Evolutionary conservation across 2,797 vertebrate genomes (phyloP).

Genomic region (Steatocranus sp.): DNA sequence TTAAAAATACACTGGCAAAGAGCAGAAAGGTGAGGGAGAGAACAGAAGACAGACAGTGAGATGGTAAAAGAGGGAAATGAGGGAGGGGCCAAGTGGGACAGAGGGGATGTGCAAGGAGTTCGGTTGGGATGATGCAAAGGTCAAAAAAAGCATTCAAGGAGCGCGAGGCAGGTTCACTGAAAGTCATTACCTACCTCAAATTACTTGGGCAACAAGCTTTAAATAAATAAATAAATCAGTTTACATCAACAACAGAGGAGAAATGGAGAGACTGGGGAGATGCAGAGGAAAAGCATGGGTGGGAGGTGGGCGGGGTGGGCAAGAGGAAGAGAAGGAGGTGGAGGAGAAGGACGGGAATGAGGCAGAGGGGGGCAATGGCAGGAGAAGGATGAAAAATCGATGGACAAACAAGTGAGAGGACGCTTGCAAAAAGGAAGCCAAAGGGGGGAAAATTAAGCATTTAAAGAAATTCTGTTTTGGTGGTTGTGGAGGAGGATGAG

Average conservation of each 20-base stretch:
- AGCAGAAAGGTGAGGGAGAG: constrained; percentile 7
- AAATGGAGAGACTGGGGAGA: constrained; percentile 40
- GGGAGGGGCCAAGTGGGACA: constrained; percentile 47
- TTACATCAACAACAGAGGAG: constrained; percentile 54
- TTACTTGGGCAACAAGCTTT: constrained; percentile 90
- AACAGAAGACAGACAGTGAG: constrained; percentile 10
- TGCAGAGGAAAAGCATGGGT: constrained; percentile 26
- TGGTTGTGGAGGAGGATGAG: constrained; percentile 44
- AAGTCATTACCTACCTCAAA: constrained; percentile 94
- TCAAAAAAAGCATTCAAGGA: constrained; percentile 77
- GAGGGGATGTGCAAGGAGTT: constrained; percentile 44
- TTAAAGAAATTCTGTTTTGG: constrained; percentile 73
- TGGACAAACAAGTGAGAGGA: constrained; percentile 75
- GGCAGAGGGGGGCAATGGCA: constrained; percentile 38
- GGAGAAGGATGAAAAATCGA: constrained; percentile 75
- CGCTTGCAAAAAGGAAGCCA: constrained; percentile 62
- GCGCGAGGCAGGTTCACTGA: constrained; percentile 87
- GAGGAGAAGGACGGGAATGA: background rate
- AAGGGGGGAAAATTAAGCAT: constrained; percentile 72
- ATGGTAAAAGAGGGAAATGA: constrained; percentile 8
- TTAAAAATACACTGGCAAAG: constrained; percentile 60
- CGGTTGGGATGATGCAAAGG: constrained; percentile 51
- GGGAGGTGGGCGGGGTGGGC: background rate
- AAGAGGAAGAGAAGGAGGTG: background rate
- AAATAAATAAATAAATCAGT: constrained; percentile 75